Conservation (phyloP, 2,113 vertebrate genomes). For the Australoheros scitulus region DNA sequence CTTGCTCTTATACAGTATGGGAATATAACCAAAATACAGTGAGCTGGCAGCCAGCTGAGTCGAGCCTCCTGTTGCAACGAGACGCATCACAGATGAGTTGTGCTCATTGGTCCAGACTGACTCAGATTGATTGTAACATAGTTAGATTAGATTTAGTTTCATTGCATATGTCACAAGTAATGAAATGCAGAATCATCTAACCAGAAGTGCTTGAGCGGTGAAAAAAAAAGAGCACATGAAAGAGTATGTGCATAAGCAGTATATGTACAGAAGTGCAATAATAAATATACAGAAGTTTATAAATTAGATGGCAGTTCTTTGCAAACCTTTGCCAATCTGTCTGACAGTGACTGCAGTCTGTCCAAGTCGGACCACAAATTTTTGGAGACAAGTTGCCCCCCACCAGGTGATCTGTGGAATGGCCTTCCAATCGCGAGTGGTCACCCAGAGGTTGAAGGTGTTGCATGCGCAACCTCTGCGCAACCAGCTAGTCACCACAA, state of each 20-base stretch:
- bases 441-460: neutral
- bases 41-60: neutral
- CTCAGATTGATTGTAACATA: neutral
- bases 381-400: neutral
- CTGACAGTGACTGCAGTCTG: neutral
- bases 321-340: neutral
- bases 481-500: neutral
- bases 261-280: too few relatives aligned
- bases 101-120: neutral
- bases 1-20: neutral
- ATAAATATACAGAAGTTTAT: neutral
- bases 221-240: too few relatives aligned
- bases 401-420: neutral
- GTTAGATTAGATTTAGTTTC: too few relatives aligned
- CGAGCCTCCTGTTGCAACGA: neutral
- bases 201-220: too few relatives aligned
- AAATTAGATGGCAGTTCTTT: neutral
- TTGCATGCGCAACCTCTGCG: neutral
- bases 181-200: too few relatives aligned
- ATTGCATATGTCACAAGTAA: too few relatives aligned
- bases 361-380: neutral
- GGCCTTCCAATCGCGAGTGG: neutral
- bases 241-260: too few relatives aligned
- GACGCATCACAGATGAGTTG: neutral
- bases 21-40: neutral